Percentiles rank a stretch among this genome's conserved stretches.
phyloP scores from a whole-genome alignment of 2,797 vertebrate genomes.

The Eulemur coronatus region DNA sequence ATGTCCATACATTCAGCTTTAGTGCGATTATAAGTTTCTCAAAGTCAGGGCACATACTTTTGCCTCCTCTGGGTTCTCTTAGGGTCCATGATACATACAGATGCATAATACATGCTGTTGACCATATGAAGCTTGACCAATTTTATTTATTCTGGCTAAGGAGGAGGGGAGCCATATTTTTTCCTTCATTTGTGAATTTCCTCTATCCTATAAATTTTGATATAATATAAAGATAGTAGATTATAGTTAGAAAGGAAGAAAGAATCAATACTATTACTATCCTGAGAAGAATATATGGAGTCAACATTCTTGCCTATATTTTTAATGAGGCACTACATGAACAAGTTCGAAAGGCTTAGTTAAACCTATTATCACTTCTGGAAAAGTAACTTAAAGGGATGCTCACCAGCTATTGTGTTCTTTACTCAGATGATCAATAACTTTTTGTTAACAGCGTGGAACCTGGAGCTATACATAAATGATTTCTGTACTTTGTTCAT shows the following conservation, averaged over 20 bases:
- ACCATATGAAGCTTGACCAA: neutral
- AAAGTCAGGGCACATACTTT: neutral
- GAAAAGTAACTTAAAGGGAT: neutral
- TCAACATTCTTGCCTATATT: neutral
- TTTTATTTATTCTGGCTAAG: neutral
- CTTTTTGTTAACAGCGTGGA: neutral
- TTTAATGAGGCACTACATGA: neutral
- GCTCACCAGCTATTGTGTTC: neutral
- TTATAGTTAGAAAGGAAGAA: neutral
- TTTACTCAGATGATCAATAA: constrained; percentile 6
- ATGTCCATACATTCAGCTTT: neutral
- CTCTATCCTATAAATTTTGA: neutral
- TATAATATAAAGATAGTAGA: neutral
- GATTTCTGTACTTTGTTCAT: neutral
- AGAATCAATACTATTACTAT: neutral
- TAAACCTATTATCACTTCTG: neutral
- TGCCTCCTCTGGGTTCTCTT: neutral
- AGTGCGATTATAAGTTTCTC: neutral
- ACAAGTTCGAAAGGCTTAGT: neutral
- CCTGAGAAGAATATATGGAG: neutral
- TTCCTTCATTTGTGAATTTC: neutral
- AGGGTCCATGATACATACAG: neutral
- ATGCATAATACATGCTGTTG: neutral
- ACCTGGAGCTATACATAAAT: neutral
- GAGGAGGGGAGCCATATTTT: neutral